phyloP scores from a whole-genome alignment of 2,113 vertebrate genomes.

The Dicrurus megarhynchus region DNA sequence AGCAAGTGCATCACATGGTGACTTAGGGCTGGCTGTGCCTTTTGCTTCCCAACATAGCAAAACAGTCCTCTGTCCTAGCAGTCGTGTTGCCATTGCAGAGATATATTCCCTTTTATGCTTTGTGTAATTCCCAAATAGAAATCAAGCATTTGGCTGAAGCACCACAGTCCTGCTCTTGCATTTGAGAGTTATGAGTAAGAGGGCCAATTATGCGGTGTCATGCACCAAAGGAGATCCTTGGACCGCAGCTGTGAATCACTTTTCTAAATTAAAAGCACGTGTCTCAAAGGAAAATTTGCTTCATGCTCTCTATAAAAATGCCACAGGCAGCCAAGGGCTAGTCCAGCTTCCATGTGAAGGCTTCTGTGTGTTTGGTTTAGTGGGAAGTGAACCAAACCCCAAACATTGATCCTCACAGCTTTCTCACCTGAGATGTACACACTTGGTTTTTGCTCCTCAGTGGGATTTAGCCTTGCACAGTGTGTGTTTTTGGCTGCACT shows the following conservation, averaged over 20 bases:
- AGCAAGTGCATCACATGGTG: rapidly evolving
- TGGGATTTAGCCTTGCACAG: neutral
- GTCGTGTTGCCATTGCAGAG: neutral
- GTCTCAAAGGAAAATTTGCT: neutral
- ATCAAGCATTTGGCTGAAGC: neutral
- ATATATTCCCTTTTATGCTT: neutral
- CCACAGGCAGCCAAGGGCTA: neutral
- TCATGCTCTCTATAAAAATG: neutral
- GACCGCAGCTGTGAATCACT: neutral
- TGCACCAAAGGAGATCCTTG: neutral
- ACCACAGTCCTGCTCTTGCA: neutral
- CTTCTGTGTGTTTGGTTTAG: neutral
- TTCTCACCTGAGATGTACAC: neutral
- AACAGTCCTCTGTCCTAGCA: neutral
- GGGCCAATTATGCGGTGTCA: neutral
- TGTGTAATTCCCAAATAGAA: neutral
- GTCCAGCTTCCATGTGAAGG: neutral
- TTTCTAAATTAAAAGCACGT: constrained; percentile 9
- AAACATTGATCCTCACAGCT: neutral
- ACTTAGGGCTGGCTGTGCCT: neutral
- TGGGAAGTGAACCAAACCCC: neutral
- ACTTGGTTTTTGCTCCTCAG: neutral
- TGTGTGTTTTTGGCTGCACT: neutral
- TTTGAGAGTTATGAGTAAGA: neutral
- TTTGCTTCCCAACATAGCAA: neutral